A percentile compares a stretch with the other conserved stretches of the same genome.
phyloP scores from a whole-genome alignment of 2,113 vertebrate genomes.

The Cyprinodon brontotheroides region DNA sequence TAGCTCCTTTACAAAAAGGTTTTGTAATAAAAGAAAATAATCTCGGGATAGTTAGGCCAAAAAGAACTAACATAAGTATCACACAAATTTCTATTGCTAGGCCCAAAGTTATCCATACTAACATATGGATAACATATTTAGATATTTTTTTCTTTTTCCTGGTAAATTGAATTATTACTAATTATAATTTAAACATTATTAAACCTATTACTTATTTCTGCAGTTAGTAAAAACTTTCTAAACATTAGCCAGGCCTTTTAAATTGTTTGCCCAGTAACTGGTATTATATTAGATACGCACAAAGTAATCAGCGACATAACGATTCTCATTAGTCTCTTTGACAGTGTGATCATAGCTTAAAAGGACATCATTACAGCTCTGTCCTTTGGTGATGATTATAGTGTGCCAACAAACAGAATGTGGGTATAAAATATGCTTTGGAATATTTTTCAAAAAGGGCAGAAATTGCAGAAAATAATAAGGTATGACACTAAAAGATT shows the following conservation, averaged over 20 bases:
- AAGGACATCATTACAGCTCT: constrained; percentile 16
- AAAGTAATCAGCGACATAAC: constrained; percentile 36
- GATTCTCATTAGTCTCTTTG: constrained; percentile 20
- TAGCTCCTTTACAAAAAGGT: not conserved
- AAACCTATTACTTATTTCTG: not conserved
- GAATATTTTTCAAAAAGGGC: not conserved
- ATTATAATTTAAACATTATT: not conserved
- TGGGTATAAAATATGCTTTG: not conserved
- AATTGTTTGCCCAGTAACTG: constrained; percentile 2
- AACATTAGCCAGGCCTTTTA: not conserved
- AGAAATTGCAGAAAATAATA: not conserved
- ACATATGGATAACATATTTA: not conserved
- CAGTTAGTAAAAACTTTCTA: not conserved
- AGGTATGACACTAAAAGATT: not conserved
- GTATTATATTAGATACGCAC: constrained; percentile 23
- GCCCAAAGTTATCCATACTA: not conserved
- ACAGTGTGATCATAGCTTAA: constrained; percentile 20
- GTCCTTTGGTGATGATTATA: not conserved
- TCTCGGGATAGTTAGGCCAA: too few relatives aligned
- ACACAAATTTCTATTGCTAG: not conserved
- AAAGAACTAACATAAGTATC: not conserved
- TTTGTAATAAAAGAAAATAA: not conserved
- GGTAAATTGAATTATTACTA: not conserved
- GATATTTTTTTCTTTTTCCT: not conserved
- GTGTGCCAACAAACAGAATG: not conserved